Evolutionary conservation across 2,113 vertebrate genomes (phyloP), one percentile per base, ranked within the genome.

Genomic region (Chauna torquata): DNA sequence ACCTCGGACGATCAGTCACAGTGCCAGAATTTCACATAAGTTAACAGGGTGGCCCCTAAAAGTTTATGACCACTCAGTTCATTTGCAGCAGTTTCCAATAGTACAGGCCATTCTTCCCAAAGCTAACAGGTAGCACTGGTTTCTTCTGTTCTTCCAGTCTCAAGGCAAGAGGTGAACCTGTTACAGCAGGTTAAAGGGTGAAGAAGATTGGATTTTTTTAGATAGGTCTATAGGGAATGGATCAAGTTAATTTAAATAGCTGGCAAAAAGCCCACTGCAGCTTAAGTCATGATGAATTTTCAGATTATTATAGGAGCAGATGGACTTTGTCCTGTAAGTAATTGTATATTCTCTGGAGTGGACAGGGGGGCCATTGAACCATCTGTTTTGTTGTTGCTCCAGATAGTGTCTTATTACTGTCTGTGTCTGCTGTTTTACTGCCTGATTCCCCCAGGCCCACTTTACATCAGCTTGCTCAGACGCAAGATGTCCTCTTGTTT

Each of bases 321-420:
- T 97, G 95, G 92, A 87, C 75, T 92, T 95, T 95, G 87, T 96
- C 92, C 94, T 92, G 71, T 96, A 95, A 95, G 75, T 92, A 95
- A 95, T 86, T 94, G 62, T 86, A 30, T 78, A 87, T 94, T 95
- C 94, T 96, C 89, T 91, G 58, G 66, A 94, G 92, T 91, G 84
- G 86, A 85, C 75, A 89, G 68, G 16, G 40, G 44, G 70, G 49
- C 23, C 84, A 78, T 28, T 75, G 84, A 82, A 90, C 89, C 96
- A 96, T 97, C 94, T 97, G 97, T 62, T 95, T 89, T 83, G 19
- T 36, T 87, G 78, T 91, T 92, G 50, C 68, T 95, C 96, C 84
- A 90, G 88, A 95, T 85, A 87, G 19, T 79, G 70, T 69, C 81
- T 95, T 88, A 91, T 36, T 82, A 80, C 75, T 95, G 45, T n/a